Conservation (phyloP, 2,113 vertebrate species). For the Elanoides forficatus region DNA sequence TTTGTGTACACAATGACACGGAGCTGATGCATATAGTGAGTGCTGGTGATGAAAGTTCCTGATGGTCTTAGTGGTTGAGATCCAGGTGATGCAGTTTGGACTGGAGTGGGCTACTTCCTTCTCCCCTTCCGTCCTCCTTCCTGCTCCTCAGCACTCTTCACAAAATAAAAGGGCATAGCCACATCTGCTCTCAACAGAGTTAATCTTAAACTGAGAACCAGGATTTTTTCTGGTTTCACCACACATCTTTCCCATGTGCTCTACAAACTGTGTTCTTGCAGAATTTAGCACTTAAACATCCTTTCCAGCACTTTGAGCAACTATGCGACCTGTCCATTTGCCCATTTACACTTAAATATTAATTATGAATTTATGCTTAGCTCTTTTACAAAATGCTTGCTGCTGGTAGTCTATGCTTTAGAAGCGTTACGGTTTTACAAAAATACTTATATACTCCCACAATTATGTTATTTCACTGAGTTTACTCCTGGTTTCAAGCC, state of each 20-base stretch:
- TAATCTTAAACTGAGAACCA: not conserved
- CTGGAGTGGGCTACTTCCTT: fast-evolving
- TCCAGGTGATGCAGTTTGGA: not conserved
- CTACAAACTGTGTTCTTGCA: not conserved
- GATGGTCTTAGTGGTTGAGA: not conserved
- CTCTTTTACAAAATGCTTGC: not conserved
- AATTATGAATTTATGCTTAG: not conserved
- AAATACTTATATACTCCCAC: not conserved
- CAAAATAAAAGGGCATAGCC: not conserved
- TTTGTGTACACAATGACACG: fast-evolving
- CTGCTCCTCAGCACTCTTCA: not conserved
- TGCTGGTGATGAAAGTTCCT: not conserved
- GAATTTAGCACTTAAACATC: not conserved
- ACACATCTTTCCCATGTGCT: fast-evolving
- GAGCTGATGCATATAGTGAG: not conserved
- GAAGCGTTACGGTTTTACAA: not conserved
- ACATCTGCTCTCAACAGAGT: not conserved
- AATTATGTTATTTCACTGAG: not conserved
- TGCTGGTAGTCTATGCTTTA: not conserved
- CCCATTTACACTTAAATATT: not conserved
- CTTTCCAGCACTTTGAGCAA: not conserved
- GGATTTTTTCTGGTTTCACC: not conserved
- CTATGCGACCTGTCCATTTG: not conserved
- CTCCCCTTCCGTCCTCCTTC: not conserved
- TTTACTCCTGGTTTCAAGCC: not conserved